A percentile compares a stretch with the other conserved stretches of the same genome.
phyloP scores from a whole-genome alignment of 2,797 vertebrate genomes.

The Botia kubotai region DNA sequence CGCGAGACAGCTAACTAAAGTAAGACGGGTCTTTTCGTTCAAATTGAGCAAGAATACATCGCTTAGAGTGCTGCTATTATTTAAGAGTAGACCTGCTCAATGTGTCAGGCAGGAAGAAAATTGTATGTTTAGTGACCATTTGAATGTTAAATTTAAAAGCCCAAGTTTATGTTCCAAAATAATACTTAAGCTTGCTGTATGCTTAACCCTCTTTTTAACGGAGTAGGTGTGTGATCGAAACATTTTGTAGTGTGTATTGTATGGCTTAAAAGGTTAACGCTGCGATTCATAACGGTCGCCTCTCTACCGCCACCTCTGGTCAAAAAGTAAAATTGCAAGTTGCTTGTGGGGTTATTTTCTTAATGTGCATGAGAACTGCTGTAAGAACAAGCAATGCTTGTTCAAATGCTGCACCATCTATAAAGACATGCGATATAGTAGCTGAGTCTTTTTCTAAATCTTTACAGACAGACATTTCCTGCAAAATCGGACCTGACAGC shows the following conservation, averaged over 20 bases:
- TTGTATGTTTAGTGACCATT: background rate
- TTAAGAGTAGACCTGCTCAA: background rate
- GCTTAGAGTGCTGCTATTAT: background rate
- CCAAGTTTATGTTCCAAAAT: background rate
- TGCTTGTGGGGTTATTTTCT: no score
- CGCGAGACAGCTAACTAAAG: background rate
- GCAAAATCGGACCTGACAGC: no score
- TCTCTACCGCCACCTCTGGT: no score
- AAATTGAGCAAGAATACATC: slow-evolving; percentile 2
- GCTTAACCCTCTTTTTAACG: background rate
- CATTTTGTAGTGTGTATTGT: background rate
- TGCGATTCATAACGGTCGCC: no score
- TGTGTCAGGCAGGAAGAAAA: background rate
- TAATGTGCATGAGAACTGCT: no score
- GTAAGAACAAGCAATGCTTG: no score
- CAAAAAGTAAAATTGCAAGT: no score
- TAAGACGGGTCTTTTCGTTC: background rate
- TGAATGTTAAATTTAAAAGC: slow-evolving; percentile 2
- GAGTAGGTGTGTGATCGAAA: background rate
- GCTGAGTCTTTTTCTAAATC: no score
- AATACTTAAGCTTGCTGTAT: background rate
- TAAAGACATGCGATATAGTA: no score
- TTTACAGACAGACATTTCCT: no score
- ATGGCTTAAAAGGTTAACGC: no score
- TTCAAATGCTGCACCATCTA: no score